These are phyloP conservation scores for Rhadina sibilatrix DNA, from an alignment of 2,113 vertebrate genomes.

Conservation along the genomic window DNA sequence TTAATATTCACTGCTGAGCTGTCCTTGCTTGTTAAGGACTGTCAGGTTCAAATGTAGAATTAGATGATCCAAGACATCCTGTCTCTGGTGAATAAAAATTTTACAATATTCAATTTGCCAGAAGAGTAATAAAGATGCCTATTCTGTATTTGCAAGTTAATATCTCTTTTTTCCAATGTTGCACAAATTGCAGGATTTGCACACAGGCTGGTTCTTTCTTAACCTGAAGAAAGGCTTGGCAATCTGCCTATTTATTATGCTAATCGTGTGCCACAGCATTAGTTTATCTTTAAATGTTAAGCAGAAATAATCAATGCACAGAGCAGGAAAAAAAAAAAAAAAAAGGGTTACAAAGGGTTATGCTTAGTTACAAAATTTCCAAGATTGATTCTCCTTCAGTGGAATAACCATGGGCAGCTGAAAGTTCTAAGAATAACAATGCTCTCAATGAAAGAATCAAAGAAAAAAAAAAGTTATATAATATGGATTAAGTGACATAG, in stretches of 20 bases:
- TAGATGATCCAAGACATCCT: slow-evolving; percentile 15
- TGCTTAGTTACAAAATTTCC: background rate
- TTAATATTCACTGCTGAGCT: slow-evolving; percentile 37
- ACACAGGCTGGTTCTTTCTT: background rate
- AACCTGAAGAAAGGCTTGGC: background rate
- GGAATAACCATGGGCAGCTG: background rate
- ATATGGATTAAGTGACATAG: background rate
- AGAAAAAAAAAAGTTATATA: background rate
- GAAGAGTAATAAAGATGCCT: background rate
- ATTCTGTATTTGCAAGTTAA: background rate
- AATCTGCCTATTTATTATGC: background rate
- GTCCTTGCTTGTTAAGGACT: slow-evolving; percentile 31
- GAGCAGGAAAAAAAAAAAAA: background rate
- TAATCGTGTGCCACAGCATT: background rate
- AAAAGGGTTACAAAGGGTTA: background rate
- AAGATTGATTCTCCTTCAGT: background rate
- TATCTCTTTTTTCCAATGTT: background rate
- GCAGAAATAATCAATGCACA: background rate
- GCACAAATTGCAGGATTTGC: background rate
- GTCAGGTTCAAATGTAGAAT: slow-evolving; percentile 46
- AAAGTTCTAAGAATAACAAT: background rate
- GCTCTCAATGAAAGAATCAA: background rate
- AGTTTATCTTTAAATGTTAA: background rate
- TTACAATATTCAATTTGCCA: background rate
- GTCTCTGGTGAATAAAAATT: background rate